Base-by-base conservation (phyloP, 2,113 vertebrate species). In the Tragelaphus buxtoni region DNA sequence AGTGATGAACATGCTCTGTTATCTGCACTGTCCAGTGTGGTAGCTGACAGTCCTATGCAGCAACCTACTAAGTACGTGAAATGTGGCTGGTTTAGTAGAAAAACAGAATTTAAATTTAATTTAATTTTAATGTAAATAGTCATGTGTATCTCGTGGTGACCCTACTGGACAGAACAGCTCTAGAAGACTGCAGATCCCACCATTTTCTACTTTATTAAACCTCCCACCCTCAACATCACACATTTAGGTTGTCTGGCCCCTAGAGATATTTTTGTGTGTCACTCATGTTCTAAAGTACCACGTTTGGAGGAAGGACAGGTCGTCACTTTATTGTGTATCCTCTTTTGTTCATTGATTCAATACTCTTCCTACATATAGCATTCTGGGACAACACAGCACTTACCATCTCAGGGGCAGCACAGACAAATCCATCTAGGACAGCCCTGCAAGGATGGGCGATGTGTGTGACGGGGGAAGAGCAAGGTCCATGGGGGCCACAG, bases 401-500 rank as follows among this genome's bases (percentile, higher is more conserved):
- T 45, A 42, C 18, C 32, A 16, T 26, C 5, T 6, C 2, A 10
- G 42, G 63, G 28, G 55, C 18, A 5, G 24, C 26, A 28, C 9
- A 20, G 58, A 7, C 22, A 9, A 0, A 17, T 30, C 13, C 0
- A 3, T n/a, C 10, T 4, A 17, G 26, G 4, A 9, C 35, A 45
- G 39, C 26, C 8, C 17, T 42, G 9, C 0, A 2, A 1, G n/a
- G 16, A 7, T 18, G 4, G 10, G 24, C 7, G 3, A 72, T 5
- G 3, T 9, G 3, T 1, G 5, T 2, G 26, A 16, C 2, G 2
- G 20, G 22, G 8, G 4, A 26, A 58, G 5, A 56, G 18, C 30
- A 63, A 53, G 58, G 45, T 39, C 76, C 5, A 0, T 1, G 1
- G 13, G 28, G 7, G 56, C n/a, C n/a, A 1, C 6, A 17, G 42